These are phyloP conservation scores for Drosophila parthenogenetica DNA, from an alignment of 2,888 invertebrate species.

Conservation along the genomic window DNA sequence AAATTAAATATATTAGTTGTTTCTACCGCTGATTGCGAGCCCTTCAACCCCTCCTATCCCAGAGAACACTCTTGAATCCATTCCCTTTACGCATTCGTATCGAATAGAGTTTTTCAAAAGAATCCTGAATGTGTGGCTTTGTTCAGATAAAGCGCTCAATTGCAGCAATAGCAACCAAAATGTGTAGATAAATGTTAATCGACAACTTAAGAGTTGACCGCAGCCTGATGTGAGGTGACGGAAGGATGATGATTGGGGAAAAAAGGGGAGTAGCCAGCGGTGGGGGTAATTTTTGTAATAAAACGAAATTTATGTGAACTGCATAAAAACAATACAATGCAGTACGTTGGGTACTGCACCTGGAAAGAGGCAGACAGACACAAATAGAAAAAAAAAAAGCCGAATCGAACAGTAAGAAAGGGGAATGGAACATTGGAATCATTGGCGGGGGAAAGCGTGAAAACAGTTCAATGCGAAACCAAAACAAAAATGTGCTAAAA, in stretches of 20 bases:
- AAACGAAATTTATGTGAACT: slow-evolving; percentile 67
- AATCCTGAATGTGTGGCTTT: slow-evolving; percentile 40
- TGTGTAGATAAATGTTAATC: slow-evolving; percentile 58
- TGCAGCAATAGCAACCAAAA: slow-evolving; percentile 8
- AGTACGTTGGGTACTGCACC: background rate
- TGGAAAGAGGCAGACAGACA: slow-evolving; percentile 76
- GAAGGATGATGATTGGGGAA: background rate
- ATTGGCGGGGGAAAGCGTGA: slow-evolving; percentile 11
- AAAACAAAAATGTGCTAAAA: slow-evolving; percentile 59
- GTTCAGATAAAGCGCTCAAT: slow-evolving; percentile 18
- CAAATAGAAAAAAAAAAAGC: slow-evolving; percentile 24
- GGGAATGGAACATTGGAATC: background rate
- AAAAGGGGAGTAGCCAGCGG: background rate
- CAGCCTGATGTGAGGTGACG: slow-evolving; percentile 3
- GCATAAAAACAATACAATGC: slow-evolving; percentile 35
- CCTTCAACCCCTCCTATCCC: background rate
- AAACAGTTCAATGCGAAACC: slow-evolving; percentile 26
- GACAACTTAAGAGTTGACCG: slow-evolving; percentile 47
- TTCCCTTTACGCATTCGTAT: background rate
- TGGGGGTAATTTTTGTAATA: slow-evolving; percentile 68
- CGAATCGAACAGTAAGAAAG: slow-evolving; percentile 6
- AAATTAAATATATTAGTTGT: slow-evolving; percentile 27
- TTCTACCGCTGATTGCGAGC: background rate
- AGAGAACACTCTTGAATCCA: background rate
- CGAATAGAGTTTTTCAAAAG: slow-evolving; percentile 2